phyloP scores from a whole-genome alignment of 2,888 invertebrate genomes.

The Troides helena region DNA sequence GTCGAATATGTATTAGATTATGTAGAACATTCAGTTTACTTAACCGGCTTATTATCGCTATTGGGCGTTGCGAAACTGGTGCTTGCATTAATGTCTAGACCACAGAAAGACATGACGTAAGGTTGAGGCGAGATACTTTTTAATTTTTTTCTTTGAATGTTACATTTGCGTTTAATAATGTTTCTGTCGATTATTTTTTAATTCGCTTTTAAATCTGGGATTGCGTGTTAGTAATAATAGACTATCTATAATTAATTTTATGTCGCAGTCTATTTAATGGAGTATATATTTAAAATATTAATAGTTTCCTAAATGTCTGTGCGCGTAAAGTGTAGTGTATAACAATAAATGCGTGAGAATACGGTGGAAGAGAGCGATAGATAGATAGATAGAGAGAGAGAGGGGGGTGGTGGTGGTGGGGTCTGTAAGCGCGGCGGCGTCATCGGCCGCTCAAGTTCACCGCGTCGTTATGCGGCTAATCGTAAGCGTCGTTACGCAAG shows the following conservation, averaged over 20 bases:
- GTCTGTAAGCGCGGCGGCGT: slow-evolving; percentile 39
- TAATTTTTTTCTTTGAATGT: slow-evolving; percentile 19
- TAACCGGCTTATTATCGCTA: slow-evolving; percentile 41
- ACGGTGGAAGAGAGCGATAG: too few relatives aligned
- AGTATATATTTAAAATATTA: too few relatives aligned
- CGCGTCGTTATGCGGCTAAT: slow-evolving; percentile 67
- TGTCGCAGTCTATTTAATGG: too few relatives aligned
- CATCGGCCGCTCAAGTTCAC: slow-evolving; percentile 67
- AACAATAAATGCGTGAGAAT: too few relatives aligned
- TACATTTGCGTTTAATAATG: not conserved
- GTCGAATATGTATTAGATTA: slow-evolving; percentile 39
- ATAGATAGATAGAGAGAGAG: not conserved
- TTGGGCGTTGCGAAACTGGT: slow-evolving; percentile 42
- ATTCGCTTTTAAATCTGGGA: not conserved
- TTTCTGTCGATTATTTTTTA: not conserved
- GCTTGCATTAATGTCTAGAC: slow-evolving; percentile 47
- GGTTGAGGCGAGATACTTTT: slow-evolving; percentile 35
- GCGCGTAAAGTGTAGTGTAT: too few relatives aligned
- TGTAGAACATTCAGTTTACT: slow-evolving; percentile 47
- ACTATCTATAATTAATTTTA: too few relatives aligned
- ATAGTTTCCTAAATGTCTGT: too few relatives aligned
- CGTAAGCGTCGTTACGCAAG: slow-evolving; percentile 72
- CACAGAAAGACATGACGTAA: slow-evolving; percentile 37
- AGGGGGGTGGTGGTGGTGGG: too few relatives aligned
- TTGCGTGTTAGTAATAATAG: not conserved